Percentiles rank a stretch among this genome's conserved stretches.
phyloP scores from a whole-genome alignment of 2,113 vertebrate genomes.

The Pseudorasbora parva region DNA sequence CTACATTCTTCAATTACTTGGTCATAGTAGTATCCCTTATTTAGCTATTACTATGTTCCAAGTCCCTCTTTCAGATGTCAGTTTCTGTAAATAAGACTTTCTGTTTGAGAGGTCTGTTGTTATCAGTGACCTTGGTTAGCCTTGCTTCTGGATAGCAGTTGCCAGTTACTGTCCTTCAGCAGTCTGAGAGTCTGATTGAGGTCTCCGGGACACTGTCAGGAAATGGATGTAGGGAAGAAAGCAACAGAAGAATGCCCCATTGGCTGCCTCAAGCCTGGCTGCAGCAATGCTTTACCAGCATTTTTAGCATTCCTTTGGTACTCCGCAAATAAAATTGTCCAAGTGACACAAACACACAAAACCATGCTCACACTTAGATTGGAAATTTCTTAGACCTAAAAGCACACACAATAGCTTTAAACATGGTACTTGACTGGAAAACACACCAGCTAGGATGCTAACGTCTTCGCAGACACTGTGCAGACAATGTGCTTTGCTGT shows the following conservation, averaged over 20 bases:
- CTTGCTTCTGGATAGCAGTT: slow-evolving; percentile 28
- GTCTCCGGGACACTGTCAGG: slow-evolving; percentile 13
- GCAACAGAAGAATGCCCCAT: slow-evolving; percentile 32
- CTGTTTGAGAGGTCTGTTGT: slow-evolving; percentile 8
- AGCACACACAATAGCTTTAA: not conserved
- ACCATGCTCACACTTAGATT: not conserved
- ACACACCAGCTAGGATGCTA: not conserved
- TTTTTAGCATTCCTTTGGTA: slow-evolving; percentile 54
- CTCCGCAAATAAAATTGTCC: slow-evolving; percentile 42
- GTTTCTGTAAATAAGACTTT: not conserved
- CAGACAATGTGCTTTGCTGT: not conserved
- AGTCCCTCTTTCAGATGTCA: not conserved
- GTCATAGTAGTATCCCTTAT: not conserved
- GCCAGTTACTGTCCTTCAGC: not conserved
- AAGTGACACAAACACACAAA: slow-evolving; percentile 33
- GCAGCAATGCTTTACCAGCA: slow-evolving; percentile 24
- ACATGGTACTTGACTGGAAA: not conserved
- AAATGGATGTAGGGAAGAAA: slow-evolving; percentile 41
- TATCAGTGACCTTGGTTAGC: slow-evolving; percentile 44
- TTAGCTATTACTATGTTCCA: not conserved
- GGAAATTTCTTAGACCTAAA: not conserved
- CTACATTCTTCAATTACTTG: not conserved
- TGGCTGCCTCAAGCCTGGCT: slow-evolving; percentile 32
- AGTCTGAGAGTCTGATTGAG: slow-evolving; percentile 4
- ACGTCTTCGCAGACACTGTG: not conserved